Base-by-base conservation (phyloP, 2,113 vertebrate species). In the Leptodactylus fuscus region DNA sequence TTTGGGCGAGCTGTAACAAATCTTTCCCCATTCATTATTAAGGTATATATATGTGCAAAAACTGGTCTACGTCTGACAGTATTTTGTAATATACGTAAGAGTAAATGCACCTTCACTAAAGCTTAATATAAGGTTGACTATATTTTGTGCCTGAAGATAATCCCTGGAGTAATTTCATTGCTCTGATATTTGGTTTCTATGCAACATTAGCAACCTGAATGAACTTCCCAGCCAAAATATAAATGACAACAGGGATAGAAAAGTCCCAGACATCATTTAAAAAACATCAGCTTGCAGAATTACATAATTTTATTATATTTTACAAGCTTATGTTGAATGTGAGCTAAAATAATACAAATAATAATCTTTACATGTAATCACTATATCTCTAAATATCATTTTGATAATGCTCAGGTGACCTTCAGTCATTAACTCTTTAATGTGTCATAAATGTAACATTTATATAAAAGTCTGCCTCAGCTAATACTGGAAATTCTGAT, bases 181-280 rank as follows among this genome's bases (percentile, higher is more conserved):
- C 65, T 82, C 46, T 69, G 60, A 55, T 55, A 73, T 73, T 73
- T 73, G 32, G 67, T n/a, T 73, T 82, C 62, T 73, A 71, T 73
- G 65, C 81, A 82, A 82, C 67, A 82, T 82, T 71, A 73, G 81
- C 44, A 82, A 82, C 60, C 62, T 51, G 65, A 82, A 82, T 70
- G 81, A 70, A 70, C 62, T 70, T 82, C 65, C 65, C n/a, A 82
- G 62, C 81, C 81, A 70, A 82, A 82, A 71, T 70, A 82, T 82
- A 70, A 82, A 82, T 82, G 81, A 82, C 81, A 82, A 82, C 62
- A 73, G 81, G 81, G 81, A 82, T 27, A 55, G 48, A 55, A 20
- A 55, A 55, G 46, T 82, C 81, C 81, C 81, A 71, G 81, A 82
- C 32, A 71, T 82, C 67, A 82, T 82, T 82, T 82, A 58, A 71